phyloP scores from a whole-genome alignment of 2,888 invertebrate species.

The Petrolisthes manimaculis region DNA sequence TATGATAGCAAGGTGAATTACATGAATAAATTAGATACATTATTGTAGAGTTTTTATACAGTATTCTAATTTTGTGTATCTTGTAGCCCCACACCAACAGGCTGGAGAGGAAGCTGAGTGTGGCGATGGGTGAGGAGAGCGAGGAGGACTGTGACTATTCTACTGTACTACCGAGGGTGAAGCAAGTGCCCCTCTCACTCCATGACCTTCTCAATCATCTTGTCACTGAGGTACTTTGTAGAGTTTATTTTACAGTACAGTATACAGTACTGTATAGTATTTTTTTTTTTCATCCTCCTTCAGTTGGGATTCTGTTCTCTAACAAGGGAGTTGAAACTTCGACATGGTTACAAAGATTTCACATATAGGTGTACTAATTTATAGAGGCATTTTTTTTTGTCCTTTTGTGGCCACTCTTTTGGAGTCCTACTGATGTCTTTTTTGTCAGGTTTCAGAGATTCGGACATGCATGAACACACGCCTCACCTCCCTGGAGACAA shows the following conservation, averaged over 20 bases:
- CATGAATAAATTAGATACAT: no score
- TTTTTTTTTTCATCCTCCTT: neutral
- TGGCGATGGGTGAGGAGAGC: slow-evolving; percentile 56
- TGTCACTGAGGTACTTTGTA: slow-evolving; percentile 37
- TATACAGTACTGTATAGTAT: neutral
- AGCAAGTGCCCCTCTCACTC: slow-evolving; percentile 37
- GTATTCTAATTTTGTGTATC: neutral
- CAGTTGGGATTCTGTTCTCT: neutral
- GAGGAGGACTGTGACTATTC: slow-evolving; percentile 49
- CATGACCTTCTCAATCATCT: slow-evolving; percentile 45
- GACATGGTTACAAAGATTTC: no score
- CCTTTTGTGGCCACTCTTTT: no score
- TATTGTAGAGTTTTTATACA: no score
- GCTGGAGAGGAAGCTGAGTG: slow-evolving; percentile 42
- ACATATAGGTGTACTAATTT: no score
- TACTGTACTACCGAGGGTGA: slow-evolving; percentile 33
- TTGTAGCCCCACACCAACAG: neutral
- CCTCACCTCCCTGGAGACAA: slow-evolving; percentile 56
- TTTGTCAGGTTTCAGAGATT: slow-evolving; percentile 53
- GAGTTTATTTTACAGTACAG: no score
- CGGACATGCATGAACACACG: slow-evolving; percentile 53
- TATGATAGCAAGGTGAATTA: no score
- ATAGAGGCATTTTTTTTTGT: no score
- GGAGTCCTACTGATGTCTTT: no score
- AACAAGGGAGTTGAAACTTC: neutral